These are phyloP conservation scores for Xenopus borealis DNA, from an alignment of 2,113 vertebrate species.

Conservation along the genomic window DNA sequence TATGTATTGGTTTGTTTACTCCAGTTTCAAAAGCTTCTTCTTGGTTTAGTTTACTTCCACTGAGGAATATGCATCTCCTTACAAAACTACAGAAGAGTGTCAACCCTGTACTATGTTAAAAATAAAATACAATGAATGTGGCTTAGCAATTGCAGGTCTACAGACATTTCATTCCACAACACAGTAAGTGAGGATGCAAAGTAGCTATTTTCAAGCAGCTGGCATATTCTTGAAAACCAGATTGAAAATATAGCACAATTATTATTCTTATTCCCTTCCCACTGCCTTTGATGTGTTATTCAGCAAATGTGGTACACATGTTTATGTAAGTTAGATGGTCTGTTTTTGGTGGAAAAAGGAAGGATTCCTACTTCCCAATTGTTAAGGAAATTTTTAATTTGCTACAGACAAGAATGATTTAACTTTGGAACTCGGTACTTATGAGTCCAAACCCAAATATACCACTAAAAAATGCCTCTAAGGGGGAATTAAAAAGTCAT, in stretches of 20 bases:
- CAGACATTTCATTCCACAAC: conserved; percentile 23
- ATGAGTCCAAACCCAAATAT: conserved; percentile 45
- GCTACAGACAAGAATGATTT: conserved; percentile 50
- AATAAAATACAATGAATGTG: neutral
- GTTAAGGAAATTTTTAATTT: conserved; percentile 53
- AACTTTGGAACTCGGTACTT: conserved; percentile 47
- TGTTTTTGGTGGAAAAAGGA: conserved; percentile 49
- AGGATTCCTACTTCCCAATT: conserved; percentile 47
- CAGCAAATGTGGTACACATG: conserved; percentile 29
- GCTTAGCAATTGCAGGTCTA: conserved; percentile 3
- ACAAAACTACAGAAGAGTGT: neutral
- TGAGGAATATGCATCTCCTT: conserved; percentile 15
- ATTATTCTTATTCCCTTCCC: conserved; percentile 25
- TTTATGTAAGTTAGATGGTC: conserved; percentile 42
- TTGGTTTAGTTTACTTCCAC: neutral
- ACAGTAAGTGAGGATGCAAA: conserved; percentile 16
- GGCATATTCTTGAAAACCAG: conserved; percentile 38
- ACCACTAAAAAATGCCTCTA: conserved; percentile 44
- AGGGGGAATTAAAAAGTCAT: conserved; percentile 50
- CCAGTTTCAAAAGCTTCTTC: too few relatives aligned
- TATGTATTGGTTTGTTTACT: too few relatives aligned
- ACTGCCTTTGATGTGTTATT: conserved; percentile 44
- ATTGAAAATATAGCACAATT: conserved; percentile 16
- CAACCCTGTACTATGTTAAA: too few relatives aligned
- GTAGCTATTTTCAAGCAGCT: neutral